Evolutionary conservation across 2,888 invertebrate genomes (phyloP), one percentile per base, ranked within the genome.

Genomic region (Heliconius cydno): DNA sequence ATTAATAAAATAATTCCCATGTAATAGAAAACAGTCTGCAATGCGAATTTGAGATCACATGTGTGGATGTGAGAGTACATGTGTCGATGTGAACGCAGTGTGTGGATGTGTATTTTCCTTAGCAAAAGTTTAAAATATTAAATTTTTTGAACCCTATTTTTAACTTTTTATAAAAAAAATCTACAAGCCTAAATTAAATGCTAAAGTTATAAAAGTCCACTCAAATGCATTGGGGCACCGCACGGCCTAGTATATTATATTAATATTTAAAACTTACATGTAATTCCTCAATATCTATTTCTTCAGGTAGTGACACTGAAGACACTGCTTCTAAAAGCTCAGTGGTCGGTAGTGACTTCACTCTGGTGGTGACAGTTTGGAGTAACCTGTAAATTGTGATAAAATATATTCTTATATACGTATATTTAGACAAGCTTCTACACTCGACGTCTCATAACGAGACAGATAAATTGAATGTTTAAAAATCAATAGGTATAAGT

Each of bases 221-320:
- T 9, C 10, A 60, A 60, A 60, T 7, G n/a, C n/a, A 22, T 22
- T 57, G 7, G 22, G 22, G 22, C 57, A 3, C n/a, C 10, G 22
- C 57, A 3, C n/a, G 3, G 22, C 60, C n/a, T 60, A 3, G 3
- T n/a, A 12, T 60, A 60, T 60, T n/a, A 60, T n/a, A 72, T 7
- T 52, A 52, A 52, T 52, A 52, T 22, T 52, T 22, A 52, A 19
- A 10, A 83, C 91, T 89, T 76, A 96, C 96, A 84, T 96, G 96
- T 79, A 96, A 87, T 66, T 96, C 96, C 84, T 96, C 96, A 38
- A 96, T 95, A 79, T 96, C 96, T 85, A 96, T 95, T 22, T 96
- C 96, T 65, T 92, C 93, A 25, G 96, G 95, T 73, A 90, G 68
- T 1, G 88, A 84, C 1, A 87, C 85, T 0, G 90, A 85, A 0